Evolutionary conservation across 2,113 vertebrate species (phyloP).

Genomic region (Dinomys branickii): DNA sequence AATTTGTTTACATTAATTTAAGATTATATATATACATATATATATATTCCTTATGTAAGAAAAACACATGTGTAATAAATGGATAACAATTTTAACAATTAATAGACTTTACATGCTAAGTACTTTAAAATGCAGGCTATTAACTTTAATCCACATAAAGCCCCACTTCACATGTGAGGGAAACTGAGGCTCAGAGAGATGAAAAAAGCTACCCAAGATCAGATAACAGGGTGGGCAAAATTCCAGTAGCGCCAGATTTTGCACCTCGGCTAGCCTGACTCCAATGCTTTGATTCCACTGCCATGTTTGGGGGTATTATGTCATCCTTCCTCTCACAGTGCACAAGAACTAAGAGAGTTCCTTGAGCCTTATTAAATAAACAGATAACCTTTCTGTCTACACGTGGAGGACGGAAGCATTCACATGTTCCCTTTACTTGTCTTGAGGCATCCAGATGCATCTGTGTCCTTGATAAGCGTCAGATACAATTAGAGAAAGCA

Average conservation of each 20-base stretch:
- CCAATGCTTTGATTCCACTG: background rate
- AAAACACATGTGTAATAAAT: background rate
- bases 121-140: background rate
- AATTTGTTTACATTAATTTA: background rate
- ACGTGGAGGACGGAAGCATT: background rate
- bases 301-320: too few relatives aligned
- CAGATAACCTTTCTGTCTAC: constrained; percentile 25
- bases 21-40: background rate
- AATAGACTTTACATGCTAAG: background rate
- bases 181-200: background rate
- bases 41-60: background rate
- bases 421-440: background rate
- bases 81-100: background rate
- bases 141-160: background rate
- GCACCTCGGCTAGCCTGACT: background rate
- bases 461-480: constrained; percentile 2
- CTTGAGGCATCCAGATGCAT: background rate
- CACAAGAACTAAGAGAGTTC: background rate
- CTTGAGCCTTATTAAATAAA: background rate
- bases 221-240: background rate
- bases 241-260: background rate
- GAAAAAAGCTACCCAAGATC: background rate
- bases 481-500: background rate
- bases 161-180: background rate
- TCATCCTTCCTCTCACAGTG: background rate